A percentile compares a stretch with the other conserved stretches of the same genome.
Conservation (phyloP, 2,888 invertebrate species). For the Melipona bicolor region DNA sequence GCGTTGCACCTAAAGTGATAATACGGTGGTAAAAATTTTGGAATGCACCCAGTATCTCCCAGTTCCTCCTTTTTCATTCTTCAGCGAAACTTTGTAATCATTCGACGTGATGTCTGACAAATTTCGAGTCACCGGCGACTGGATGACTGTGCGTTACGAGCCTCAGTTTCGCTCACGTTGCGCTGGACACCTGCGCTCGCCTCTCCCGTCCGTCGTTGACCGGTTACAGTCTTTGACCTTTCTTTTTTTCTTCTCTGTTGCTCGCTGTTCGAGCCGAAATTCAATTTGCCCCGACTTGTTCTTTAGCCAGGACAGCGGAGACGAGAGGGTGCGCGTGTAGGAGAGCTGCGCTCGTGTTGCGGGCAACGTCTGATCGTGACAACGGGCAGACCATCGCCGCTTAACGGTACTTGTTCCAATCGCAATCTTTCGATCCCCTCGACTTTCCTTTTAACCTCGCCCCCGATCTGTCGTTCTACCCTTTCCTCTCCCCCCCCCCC, state of each 20-base stretch:
- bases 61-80: too few species aligned
- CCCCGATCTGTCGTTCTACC: background rate
- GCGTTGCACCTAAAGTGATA: too few species aligned
- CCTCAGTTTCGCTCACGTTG: background rate
- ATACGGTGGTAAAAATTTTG: too few species aligned
- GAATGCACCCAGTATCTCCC: too few species aligned
- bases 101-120: too few species aligned
- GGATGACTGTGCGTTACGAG: too few species aligned
- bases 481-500: background rate
- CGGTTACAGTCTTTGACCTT: background rate
- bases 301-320: constrained; percentile 25
- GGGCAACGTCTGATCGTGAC: constrained; percentile 68
- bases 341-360: constrained; percentile 37
- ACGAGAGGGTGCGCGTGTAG: constrained; percentile 38
- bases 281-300: constrained; percentile 65
- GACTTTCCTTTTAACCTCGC: constrained; percentile 53
- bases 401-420: constrained; percentile 62
- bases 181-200: background rate
- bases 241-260: too few species aligned
- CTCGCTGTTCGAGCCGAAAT: constrained; percentile 39
- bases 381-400: constrained; percentile 64
- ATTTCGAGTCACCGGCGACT: too few species aligned
- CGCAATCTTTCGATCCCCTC: constrained; percentile 57
- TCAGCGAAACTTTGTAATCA: too few species aligned
- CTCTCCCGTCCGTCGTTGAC: background rate